These are phyloP conservation scores for Gasterosteus aculeatus DNA, from an alignment of 2,113 vertebrate genomes.

Conservation along the genomic window DNA sequence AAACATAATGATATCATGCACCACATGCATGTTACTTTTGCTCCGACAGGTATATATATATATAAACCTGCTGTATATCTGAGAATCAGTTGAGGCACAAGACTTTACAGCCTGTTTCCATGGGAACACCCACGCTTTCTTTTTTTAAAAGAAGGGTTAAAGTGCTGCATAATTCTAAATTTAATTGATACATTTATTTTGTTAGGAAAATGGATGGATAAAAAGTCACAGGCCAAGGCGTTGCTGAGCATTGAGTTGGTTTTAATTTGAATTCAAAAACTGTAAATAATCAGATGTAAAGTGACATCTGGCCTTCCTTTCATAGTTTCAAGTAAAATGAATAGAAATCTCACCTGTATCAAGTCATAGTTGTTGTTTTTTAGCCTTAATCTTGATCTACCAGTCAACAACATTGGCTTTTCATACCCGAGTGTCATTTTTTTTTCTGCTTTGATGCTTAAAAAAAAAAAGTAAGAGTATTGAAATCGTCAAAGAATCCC, in stretches of 20 bases:
- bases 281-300: not conserved
- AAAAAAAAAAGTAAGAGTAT: too few relatives aligned
- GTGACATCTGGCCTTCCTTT: constrained; percentile 8
- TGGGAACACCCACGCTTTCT: constrained; percentile 18
- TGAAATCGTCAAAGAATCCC: not conserved
- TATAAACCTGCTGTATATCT: not conserved
- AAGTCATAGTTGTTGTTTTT: not conserved
- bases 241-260: not conserved
- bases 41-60: not conserved
- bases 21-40: not conserved
- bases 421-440: too few relatives aligned
- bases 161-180: not conserved
- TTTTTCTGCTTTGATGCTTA: too few relatives aligned
- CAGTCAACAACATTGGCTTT: not conserved
- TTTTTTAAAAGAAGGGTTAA: constrained; percentile 9
- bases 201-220: not conserved
- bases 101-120: constrained; percentile 19
- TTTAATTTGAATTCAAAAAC: constrained; percentile 18
- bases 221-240: constrained; percentile 8
- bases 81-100: not conserved
- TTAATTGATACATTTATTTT: not conserved
- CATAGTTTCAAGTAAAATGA: not conserved
- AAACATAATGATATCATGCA: constrained; percentile 2
- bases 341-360: not conserved
- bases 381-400: not conserved